phyloP scores from a whole-genome alignment of 2,888 invertebrate species.

The Chrysotoxum bicinctum region DNA sequence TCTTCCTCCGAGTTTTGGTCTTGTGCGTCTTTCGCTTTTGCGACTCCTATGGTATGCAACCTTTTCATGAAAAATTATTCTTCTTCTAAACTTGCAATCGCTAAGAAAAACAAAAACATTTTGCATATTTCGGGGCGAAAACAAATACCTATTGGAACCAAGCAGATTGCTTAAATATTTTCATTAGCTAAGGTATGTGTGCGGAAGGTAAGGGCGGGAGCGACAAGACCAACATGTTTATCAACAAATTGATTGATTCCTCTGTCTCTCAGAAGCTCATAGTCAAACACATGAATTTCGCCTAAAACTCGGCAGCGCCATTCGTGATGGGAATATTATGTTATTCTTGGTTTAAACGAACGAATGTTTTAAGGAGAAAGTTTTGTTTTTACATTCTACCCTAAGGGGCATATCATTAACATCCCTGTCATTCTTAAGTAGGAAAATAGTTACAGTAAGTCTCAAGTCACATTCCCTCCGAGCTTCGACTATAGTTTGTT shows the following conservation, averaged over 20 bases:
- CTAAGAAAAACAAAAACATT: constrained; percentile 35
- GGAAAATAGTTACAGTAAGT: background rate
- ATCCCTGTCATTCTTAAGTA: constrained; percentile 34
- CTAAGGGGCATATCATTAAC: constrained; percentile 51
- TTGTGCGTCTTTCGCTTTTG: background rate
- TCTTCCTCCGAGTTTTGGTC: background rate
- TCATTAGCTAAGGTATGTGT: constrained; percentile 1
- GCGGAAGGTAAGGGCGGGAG: background rate
- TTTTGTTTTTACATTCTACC: constrained; percentile 43
- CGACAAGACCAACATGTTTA: constrained; percentile 27
- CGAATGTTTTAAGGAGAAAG: constrained; percentile 11
- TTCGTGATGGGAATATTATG: constrained; percentile 34
- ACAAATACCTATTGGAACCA: background rate
- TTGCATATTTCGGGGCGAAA: constrained; percentile 29
- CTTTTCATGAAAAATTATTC: background rate
- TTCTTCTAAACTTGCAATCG: constrained; percentile 2
- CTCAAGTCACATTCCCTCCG: background rate
- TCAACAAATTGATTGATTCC: constrained; percentile 51
- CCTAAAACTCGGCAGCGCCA: background rate
- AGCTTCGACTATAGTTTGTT: constrained; percentile 3
- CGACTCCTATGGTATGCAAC: background rate
- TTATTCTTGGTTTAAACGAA: background rate
- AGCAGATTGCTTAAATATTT: constrained; percentile 19
- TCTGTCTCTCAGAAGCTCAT: background rate
- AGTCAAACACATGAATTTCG: constrained; percentile 3